These are phyloP conservation scores for Gorsachius goisagi DNA, from an alignment of 2,113 vertebrate species.

Conservation along the genomic window DNA sequence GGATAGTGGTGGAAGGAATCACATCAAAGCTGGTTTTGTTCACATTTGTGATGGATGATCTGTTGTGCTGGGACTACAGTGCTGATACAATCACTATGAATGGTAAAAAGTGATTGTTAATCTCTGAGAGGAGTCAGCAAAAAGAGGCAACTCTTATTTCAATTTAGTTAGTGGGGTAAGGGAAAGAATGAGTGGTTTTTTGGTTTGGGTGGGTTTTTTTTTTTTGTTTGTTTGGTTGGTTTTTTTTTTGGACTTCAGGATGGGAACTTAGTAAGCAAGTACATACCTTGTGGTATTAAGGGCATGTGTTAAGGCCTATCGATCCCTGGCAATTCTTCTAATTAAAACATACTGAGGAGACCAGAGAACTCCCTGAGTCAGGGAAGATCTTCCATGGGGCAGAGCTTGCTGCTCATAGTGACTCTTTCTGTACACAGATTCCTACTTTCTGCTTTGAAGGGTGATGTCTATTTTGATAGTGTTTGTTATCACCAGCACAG, in stretches of 20 bases:
- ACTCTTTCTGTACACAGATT: not conserved
- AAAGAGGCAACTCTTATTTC: not conserved
- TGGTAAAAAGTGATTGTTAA: not conserved
- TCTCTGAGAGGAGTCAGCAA: not conserved
- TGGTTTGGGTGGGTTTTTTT: too few species aligned
- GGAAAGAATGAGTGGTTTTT: not conserved
- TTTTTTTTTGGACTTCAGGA: too few species aligned
- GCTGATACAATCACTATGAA: not conserved
- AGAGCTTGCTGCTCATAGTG: not conserved
- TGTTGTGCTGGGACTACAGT: not conserved
- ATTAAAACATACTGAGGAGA: not conserved
- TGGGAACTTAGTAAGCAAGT: not conserved
- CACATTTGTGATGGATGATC: not conserved
- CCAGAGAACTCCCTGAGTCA: not conserved
- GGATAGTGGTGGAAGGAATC: not conserved
- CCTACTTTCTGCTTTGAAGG: not conserved
- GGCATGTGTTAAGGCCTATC: not conserved
- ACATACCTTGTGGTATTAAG: not conserved
- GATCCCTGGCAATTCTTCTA: not conserved
- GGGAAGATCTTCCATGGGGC: not conserved
- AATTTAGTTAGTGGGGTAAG: not conserved
- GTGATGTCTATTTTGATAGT: not conserved
- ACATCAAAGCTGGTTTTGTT: slow-evolving; percentile 33
- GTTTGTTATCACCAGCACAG: not conserved
- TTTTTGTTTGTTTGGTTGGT: too few species aligned